Conservation (phyloP, 1,140 invertebrate species). For the Drosophila funebris region DNA sequence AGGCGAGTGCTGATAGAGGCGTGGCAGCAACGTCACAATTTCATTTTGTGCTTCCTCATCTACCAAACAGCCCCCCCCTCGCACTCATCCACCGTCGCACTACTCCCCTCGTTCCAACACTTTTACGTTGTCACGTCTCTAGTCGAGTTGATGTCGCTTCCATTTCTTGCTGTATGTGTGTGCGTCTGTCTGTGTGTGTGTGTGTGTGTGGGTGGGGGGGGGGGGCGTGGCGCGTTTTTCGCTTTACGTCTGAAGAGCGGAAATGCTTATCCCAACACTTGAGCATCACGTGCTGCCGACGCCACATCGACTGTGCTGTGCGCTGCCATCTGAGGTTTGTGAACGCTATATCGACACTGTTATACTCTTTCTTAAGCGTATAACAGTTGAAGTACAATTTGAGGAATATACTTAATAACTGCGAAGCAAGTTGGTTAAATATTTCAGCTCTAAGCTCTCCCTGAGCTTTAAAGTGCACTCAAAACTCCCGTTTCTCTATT, state of each 20-base stretch:
- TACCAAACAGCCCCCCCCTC: neutral
- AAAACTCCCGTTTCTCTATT: too few species aligned
- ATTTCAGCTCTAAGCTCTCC: too few species aligned
- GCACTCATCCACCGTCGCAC: neutral
- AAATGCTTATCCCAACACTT: constrained; percentile 81
- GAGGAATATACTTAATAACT: too few species aligned
- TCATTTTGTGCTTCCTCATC: constrained; percentile 73
- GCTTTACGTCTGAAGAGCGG: constrained; percentile 76
- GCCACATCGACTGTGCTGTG: constrained; percentile 22
- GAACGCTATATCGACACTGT: neutral
- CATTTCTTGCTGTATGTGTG: constrained; percentile 3
- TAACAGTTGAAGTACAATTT: too few species aligned
- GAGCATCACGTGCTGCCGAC: constrained; percentile 69
- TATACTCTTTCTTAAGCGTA: constrained; percentile 8
- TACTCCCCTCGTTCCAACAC: neutral
- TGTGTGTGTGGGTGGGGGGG: constrained; percentile 21
- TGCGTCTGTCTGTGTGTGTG: neutral
- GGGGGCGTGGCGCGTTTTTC: constrained; percentile 53
- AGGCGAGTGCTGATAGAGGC: constrained; percentile 23
- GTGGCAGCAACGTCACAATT: constrained; percentile 73
- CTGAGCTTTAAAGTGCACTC: too few species aligned
- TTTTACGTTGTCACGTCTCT: constrained; percentile 20
- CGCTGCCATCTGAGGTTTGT: constrained; percentile 13
- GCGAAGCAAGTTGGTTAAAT: too few species aligned
- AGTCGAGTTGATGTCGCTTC: constrained; percentile 7